Base-by-base conservation (phyloP, 2,113 vertebrate genomes). In the Pterophyllum scalare region DNA sequence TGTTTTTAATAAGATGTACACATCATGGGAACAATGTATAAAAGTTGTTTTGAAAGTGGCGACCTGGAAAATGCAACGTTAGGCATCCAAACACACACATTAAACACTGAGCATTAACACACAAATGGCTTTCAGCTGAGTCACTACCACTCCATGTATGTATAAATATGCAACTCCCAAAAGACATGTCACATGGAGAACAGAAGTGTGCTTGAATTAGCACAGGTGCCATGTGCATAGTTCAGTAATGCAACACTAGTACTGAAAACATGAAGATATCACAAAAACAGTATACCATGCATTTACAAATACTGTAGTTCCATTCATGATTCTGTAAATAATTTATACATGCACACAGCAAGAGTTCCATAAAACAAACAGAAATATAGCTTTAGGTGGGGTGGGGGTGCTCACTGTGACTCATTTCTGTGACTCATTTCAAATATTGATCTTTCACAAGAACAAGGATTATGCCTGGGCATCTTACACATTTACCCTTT, bases 281-380 rank as follows among this genome's bases (percentile, higher is more conserved):
- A 74, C 54, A 67, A 35, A 20, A 80, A 83, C 43, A 75, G n/a
- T 59, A 80, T 62, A 46, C 17, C 87, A 91, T 91, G 88, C 90
- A 58, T 86, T 85, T 70, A 74, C 75, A 86, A 82, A 81, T 26
- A 58, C 81, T 59, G 11, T 28, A 59, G 11, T 28, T 84, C 26
- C 59, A 60, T 61, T 59, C 31, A 20, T 81, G 28, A 85, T 59
- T 74, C 14, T 79, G 59, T 64, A 31, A 67, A 59, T 59, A 46
- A 9, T 38, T 80, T 75, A 28, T 11, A 24, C 83, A 49, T 91
- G 77, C 84, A 78, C 28, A 54, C 24, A 31, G 20, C 26, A 59
- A 82, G 5, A 19, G 11, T 65, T 80, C 58, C 7, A 12, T 28
- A 22, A 43, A 12, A 3, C 33, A 2, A 31, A 64, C 5, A 35